Percentiles rank a stretch among this genome's conserved stretches.
phyloP scores from a whole-genome alignment of 2,113 vertebrate genomes.

The Excalfactoria chinensis region DNA sequence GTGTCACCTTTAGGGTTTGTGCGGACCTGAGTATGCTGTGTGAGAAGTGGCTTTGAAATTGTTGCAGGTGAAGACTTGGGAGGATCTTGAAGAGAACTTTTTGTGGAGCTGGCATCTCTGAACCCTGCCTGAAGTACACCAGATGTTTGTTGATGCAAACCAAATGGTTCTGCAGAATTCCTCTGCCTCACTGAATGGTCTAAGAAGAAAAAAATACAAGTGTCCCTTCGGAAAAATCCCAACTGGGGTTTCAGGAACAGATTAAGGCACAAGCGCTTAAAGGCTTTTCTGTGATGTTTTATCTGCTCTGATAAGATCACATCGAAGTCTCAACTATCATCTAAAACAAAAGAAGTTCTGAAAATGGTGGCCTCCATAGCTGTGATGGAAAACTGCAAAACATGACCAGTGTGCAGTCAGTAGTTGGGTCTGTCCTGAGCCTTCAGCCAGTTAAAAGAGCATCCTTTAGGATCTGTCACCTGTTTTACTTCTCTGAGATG shows the following conservation, averaged over 20 bases:
- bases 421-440: background rate
- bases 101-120: background rate
- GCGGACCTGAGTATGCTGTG: background rate
- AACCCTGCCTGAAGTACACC: background rate
- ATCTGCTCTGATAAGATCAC: background rate
- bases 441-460: background rate
- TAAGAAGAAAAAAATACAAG: background rate
- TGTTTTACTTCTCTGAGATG: background rate
- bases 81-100: background rate
- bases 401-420: background rate
- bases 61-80: background rate
- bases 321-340: background rate
- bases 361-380: background rate
- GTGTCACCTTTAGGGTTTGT: background rate
- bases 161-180: background rate
- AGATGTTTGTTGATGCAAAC: background rate
- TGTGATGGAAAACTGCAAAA: background rate
- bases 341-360: constrained; percentile 12
- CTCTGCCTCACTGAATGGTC: background rate
- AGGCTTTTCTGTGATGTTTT: background rate
- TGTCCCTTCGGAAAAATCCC: background rate
- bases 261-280: constrained; percentile 24
- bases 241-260: background rate
- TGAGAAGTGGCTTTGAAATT: background rate
- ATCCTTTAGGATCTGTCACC: background rate